Conservation (phyloP, 1,140 invertebrate species). For the Glossosoma conforme region DNA sequence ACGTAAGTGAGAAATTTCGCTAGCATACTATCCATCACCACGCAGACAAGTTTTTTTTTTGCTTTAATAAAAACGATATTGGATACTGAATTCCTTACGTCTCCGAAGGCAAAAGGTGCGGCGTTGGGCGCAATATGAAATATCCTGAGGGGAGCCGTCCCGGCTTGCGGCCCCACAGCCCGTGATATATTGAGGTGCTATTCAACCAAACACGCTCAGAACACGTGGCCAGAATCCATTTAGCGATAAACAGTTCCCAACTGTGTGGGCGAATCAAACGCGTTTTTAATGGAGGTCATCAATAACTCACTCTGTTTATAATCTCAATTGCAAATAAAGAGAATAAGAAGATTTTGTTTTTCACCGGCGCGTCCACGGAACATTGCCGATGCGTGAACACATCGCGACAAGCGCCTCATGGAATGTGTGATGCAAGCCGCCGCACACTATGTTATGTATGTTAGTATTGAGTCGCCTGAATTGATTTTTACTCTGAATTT, state of each 20-base stretch:
- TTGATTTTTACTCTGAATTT: too few species aligned
- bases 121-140: conserved; percentile 28
- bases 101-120: conserved; percentile 23
- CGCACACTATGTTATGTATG: too few species aligned
- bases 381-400: too few species aligned
- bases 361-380: too few species aligned
- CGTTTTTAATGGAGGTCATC: conserved; percentile 52
- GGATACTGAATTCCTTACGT: conserved; percentile 29
- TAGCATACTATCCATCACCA: conserved; percentile 29
- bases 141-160: conserved; percentile 10
- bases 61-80: conserved; percentile 32
- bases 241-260: conserved; percentile 24
- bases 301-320: conserved; percentile 45
- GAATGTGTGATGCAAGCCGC: too few species aligned
- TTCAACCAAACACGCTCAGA: conserved; percentile 20
- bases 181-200: conserved; percentile 30
- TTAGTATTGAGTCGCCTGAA: too few species aligned
- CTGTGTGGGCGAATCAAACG: conserved; percentile 36
- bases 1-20: too few species aligned
- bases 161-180: conserved; percentile 4
- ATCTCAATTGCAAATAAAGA: conserved; percentile 51
- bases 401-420: too few species aligned
- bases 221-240: conserved; percentile 31
- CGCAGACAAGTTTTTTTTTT: conserved; percentile 25
- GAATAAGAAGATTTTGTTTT: too few species aligned